Evolutionary conservation across 2,888 invertebrate species (phyloP), one percentile per base, ranked within the genome.

Genomic region (Lasioglossum malachurum): DNA sequence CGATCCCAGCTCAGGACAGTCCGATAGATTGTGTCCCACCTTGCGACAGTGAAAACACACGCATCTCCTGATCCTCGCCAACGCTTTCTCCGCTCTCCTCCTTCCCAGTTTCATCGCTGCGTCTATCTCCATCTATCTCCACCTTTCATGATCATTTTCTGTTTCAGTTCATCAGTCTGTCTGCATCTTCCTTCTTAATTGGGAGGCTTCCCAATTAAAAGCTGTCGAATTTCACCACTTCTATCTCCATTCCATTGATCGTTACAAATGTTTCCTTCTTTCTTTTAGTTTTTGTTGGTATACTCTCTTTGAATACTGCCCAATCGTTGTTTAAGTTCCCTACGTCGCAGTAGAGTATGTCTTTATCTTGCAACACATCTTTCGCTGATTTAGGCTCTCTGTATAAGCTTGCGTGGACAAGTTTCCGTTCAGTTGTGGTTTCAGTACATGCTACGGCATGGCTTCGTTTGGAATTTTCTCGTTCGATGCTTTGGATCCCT

Each of bases 401-500:
- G 35, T 19, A 19, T 53, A 2, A n/a, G 78, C 79, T 75, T 92
- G 78, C 27, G 88, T 87, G 8, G 84, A 77, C 35, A 83, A 72
- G 71, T 83, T 88, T 16, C 91, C 95, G 74, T 96, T 89, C 35
- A 97, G 94, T 90, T 97, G 97, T 87, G 96, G 96, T 93, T 97
- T 97, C 97, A 98, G 97, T 82, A 97, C 96, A 84, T 96, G 96
- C 98, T 98, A 98, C 93, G 97, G 96, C 60, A 98, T 98, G 71
- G 97, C 96, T 75, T 97, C 96, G 93, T 97, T 97, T 1, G 97
- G 97, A 23, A 96, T 92, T 89, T 96, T 96, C 93, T 97, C 97
- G 93, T 98, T 98, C 4, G 97, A 97, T 10, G 97, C 95, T 95
- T 97, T 98, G 0, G 97, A 97, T 60, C 98, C 97, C 93, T 97